phyloP scores from a whole-genome alignment of 2,797 vertebrate species.

The Malacoraja senta region DNA sequence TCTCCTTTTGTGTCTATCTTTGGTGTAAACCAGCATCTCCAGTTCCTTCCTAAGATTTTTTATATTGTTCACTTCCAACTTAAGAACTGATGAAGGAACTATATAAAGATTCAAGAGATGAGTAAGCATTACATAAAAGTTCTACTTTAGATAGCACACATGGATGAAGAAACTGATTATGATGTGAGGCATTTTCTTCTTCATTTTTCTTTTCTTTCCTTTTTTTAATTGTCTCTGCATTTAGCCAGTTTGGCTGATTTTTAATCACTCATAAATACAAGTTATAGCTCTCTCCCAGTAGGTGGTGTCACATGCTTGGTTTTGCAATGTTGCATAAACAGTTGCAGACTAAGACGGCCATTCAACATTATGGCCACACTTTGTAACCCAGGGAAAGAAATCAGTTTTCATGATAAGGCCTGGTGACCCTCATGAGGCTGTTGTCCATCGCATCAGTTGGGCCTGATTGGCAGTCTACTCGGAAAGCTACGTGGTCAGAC shows the following conservation, averaged over 20 bases:
- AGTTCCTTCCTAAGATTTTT: no score
- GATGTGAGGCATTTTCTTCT: background rate
- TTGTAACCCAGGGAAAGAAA: background rate
- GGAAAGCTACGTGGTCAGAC: background rate
- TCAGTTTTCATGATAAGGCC: background rate
- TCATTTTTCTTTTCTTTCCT: background rate
- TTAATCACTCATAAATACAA: background rate
- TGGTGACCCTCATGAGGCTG: no score
- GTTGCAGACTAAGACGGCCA: background rate
- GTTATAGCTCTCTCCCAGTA: background rate
- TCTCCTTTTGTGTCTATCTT: no score
- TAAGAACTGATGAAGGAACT: no score
- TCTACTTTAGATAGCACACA: no score
- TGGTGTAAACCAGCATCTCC: no score
- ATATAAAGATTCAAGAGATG: no score
- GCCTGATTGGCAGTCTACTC: background rate
- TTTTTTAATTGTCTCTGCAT: background rate
- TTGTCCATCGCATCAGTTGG: background rate
- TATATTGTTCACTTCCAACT: no score
- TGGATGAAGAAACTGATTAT: background rate
- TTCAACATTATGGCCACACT: background rate
- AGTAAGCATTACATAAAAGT: no score
- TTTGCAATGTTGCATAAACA: background rate
- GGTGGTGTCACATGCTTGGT: background rate
- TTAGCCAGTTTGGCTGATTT: background rate